These are phyloP conservation scores for Hiodon tergisus DNA, from an alignment of 2,113 vertebrate genomes.

Conservation along the genomic window DNA sequence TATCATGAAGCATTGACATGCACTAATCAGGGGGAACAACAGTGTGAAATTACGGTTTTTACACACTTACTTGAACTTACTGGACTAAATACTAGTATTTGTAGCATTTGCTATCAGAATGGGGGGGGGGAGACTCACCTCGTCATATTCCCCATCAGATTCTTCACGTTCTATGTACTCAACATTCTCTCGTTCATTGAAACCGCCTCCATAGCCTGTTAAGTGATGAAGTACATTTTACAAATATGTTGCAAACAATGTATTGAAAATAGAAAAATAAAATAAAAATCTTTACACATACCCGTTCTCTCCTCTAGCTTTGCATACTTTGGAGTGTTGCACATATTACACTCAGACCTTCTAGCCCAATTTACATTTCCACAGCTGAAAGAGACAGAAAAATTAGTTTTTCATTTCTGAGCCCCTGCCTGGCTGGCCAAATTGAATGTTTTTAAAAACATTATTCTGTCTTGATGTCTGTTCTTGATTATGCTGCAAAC, in stretches of 20 bases:
- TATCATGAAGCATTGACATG: not conserved
- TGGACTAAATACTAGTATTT: not conserved
- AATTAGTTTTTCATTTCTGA: not conserved
- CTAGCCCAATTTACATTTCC: conserved; percentile 98
- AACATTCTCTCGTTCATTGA: conserved; percentile 95
- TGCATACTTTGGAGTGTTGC: conserved; percentile 96
- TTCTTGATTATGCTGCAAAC: too few relatives aligned
- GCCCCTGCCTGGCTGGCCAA: too few relatives aligned
- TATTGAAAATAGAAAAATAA: not conserved
- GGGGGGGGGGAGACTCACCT: conserved; percentile 64
- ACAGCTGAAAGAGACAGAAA: conserved; percentile 63
- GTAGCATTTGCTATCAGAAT: not conserved
- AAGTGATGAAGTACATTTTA: not conserved
- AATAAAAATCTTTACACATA: conserved; percentile 42
- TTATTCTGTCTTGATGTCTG: too few relatives aligned
- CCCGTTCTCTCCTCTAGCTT: conserved; percentile 97
- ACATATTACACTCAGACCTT: conserved; percentile 98
- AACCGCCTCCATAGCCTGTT: conserved; percentile 95
- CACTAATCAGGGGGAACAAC: not conserved
- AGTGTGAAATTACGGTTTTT: too few relatives aligned
- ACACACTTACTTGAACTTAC: not conserved
- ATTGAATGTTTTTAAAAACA: too few relatives aligned
- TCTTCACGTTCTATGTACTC: conserved; percentile 97
- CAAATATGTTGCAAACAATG: not conserved
- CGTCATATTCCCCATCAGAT: conserved; percentile 97